These are phyloP conservation scores for Nebria brevicollis DNA, from an alignment of 2,888 invertebrate genomes.

Conservation along the genomic window DNA sequence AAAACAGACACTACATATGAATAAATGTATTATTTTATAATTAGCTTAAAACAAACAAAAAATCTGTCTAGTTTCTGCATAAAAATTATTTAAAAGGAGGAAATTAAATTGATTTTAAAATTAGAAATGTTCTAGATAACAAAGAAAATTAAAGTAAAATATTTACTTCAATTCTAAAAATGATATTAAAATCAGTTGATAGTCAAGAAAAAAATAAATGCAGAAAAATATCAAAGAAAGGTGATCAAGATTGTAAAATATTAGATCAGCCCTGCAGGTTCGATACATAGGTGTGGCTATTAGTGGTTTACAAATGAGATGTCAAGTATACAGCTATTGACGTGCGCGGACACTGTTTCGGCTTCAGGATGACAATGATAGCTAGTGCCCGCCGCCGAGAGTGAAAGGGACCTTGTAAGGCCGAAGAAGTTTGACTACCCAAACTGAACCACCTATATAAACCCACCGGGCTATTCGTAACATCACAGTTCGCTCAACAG, in stretches of 20 bases:
- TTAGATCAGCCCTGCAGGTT: background rate
- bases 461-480: slow-evolving; percentile 30
- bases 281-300: slow-evolving; percentile 28
- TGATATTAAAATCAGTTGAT: background rate
- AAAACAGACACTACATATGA: too few species aligned
- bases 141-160: background rate
- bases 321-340: slow-evolving; percentile 38
- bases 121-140: too few species aligned
- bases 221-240: background rate
- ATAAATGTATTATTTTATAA: too few species aligned
- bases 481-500: slow-evolving; percentile 48
- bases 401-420: slow-evolving; percentile 47
- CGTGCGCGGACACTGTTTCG: slow-evolving; percentile 29
- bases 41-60: too few species aligned
- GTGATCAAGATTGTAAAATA: background rate
- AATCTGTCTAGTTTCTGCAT: too few species aligned
- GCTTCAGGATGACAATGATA: slow-evolving; percentile 37
- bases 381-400: slow-evolving; percentile 33
- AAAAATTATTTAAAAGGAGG: too few species aligned
- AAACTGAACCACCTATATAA: slow-evolving; percentile 44
- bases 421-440: slow-evolving; percentile 37
- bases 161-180: background rate
- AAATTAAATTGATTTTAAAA: too few species aligned
- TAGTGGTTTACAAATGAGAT: slow-evolving; percentile 36
- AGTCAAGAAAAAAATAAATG: background rate